Conservation (phyloP, 2,888 invertebrate species). For the Keiferia lycopersicella region DNA sequence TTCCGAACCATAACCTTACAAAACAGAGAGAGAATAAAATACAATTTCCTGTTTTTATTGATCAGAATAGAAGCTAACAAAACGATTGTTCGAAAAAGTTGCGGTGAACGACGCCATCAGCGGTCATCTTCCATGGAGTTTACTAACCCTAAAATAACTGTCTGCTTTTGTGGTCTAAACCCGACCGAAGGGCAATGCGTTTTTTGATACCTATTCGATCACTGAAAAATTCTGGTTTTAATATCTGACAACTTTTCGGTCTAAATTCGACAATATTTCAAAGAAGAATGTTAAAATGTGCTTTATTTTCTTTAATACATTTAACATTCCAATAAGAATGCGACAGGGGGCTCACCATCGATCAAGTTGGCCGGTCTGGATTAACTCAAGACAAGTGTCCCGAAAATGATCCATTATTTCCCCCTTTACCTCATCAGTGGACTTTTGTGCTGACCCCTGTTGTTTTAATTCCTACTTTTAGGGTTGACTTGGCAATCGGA, state of each 20-base stretch:
- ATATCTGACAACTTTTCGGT: too few relatives aligned
- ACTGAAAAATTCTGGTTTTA: too few relatives aligned
- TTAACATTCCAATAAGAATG: conserved; percentile 51
- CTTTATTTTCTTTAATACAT: conserved; percentile 47
- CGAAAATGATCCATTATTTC: conserved; percentile 78
- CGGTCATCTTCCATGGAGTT: conserved; percentile 49
- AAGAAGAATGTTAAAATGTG: background rate
- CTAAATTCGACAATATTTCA: too few relatives aligned
- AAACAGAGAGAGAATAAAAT: background rate
- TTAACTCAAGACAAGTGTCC: conserved; percentile 73
- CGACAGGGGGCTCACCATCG: conserved; percentile 50
- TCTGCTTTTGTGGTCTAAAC: too few relatives aligned
- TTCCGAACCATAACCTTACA: background rate
- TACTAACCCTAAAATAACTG: conserved; percentile 1
- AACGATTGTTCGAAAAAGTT: conserved; percentile 56
- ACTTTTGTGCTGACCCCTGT: conserved; percentile 71
- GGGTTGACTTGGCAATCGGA: conserved; percentile 55
- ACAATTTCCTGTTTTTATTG: conserved; percentile 13
- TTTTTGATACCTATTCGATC: too few relatives aligned
- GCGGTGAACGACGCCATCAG: conserved; percentile 55
- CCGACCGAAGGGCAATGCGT: too few relatives aligned
- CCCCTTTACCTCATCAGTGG: conserved; percentile 78
- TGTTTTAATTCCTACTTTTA: conserved; percentile 74
- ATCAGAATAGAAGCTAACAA: background rate
- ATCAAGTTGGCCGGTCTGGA: conserved; percentile 60